Evolutionary conservation across 2,888 invertebrate species (phyloP).

Genomic region (Troides aeacus): DNA sequence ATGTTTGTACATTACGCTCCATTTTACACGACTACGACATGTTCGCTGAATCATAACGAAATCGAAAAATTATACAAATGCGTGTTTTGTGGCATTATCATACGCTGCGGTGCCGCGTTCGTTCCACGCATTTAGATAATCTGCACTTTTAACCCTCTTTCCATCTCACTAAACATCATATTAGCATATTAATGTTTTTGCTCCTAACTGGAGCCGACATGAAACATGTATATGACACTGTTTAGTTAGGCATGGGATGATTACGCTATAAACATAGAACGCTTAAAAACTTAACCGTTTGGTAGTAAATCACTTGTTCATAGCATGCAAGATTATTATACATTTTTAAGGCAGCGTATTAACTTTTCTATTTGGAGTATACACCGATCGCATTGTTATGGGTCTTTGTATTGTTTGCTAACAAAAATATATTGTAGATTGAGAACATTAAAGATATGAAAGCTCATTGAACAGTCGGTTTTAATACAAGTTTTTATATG

Average conservation of each 20-base stretch:
- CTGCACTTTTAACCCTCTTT: constrained; percentile 70
- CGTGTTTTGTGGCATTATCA: constrained; percentile 49
- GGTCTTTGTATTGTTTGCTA: too few relatives aligned
- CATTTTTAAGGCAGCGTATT: not conserved
- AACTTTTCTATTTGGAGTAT: not conserved
- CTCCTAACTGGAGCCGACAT: constrained; percentile 45
- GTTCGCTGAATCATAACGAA: constrained; percentile 42
- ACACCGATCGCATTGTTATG: too few relatives aligned
- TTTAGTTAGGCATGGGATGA: constrained; percentile 1
- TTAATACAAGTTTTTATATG: not conserved
- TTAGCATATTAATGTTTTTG: constrained; percentile 64
- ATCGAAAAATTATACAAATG: constrained; percentile 70
- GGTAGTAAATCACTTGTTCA: not conserved
- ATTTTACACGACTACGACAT: constrained; percentile 33
- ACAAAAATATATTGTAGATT: not conserved
- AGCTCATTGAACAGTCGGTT: not conserved
- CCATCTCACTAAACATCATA: constrained; percentile 60
- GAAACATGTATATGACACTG: constrained; percentile 37
- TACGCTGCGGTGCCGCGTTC: constrained; percentile 49
- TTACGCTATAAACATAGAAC: not conserved
- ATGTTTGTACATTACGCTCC: constrained; percentile 31
- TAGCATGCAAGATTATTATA: not conserved
- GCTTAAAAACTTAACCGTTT: not conserved
- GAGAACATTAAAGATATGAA: not conserved
- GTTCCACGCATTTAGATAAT: constrained; percentile 50